Evolutionary conservation across 2,888 invertebrate species (phyloP).

Genomic region (Hanleya hanleyi): DNA sequence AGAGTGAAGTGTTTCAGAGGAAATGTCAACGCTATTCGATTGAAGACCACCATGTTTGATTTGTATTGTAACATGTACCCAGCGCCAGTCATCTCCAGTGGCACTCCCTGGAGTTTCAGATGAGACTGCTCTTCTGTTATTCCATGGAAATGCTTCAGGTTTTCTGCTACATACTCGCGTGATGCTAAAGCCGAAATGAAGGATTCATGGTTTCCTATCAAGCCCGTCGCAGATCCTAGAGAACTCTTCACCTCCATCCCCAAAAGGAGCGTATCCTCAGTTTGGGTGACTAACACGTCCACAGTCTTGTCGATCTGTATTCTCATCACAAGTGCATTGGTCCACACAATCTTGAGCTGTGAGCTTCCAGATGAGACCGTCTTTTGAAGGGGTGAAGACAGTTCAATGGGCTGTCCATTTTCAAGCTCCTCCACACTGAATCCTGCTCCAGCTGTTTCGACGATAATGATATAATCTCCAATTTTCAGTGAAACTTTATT

Average conservation of each 20-base stretch:
- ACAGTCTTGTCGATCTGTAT: constrained; percentile 23
- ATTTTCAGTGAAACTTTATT: constrained; percentile 36
- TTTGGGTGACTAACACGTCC: background rate
- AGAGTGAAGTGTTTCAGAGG: background rate
- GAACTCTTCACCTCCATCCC: background rate
- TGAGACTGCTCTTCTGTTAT: background rate
- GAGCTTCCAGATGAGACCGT: no score
- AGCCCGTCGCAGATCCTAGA: background rate
- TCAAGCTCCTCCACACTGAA: no score
- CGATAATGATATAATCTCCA: constrained; percentile 28
- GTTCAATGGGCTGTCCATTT: no score
- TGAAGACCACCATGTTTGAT: background rate
- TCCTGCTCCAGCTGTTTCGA: no score
- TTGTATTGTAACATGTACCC: no score
- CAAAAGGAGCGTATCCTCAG: background rate
- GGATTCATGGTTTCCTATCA: background rate
- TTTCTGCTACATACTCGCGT: background rate
- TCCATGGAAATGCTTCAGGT: background rate
- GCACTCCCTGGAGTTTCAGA: no score
- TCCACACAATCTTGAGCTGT: constrained; percentile 40
- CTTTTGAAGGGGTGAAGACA: no score
- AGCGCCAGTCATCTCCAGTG: background rate
- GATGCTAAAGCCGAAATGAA: background rate
- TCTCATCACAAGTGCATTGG: constrained; percentile 32
- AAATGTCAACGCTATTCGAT: background rate